These are phyloP conservation scores for Zosterops japonicus DNA, from an alignment of 2,113 vertebrate species.

Conservation along the genomic window DNA sequence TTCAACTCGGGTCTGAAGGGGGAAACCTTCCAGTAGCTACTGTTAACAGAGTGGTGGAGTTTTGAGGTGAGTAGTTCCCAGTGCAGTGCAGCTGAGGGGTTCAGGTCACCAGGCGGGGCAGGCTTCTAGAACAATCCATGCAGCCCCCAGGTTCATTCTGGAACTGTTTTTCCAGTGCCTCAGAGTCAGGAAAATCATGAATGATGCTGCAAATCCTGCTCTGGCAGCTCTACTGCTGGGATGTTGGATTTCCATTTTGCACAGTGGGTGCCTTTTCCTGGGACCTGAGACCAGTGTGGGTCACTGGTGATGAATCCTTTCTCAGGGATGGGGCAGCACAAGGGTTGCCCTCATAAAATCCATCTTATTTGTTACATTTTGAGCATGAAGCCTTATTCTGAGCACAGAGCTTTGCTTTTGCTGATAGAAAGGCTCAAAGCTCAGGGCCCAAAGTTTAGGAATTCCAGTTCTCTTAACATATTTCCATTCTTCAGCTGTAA, in stretches of 20 bases:
- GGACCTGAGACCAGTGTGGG: no score
- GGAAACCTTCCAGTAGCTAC: not conserved
- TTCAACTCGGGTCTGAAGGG: not conserved
- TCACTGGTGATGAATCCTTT: not conserved
- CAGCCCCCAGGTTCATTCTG: not conserved
- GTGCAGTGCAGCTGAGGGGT: not conserved
- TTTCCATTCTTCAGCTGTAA: not conserved
- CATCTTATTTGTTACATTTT: not conserved
- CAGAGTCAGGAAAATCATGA: not conserved
- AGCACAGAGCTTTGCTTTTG: not conserved
- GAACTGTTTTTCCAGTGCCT: not conserved
- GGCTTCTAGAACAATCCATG: not conserved
- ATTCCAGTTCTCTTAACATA: not conserved
- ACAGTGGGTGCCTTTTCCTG: not conserved
- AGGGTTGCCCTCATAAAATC: not conserved
- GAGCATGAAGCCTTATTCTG: not conserved
- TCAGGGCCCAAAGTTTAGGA: not conserved
- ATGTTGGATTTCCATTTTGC: not conserved
- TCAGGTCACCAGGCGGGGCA: not conserved
- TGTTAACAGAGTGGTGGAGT: not conserved
- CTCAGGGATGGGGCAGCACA: not conserved
- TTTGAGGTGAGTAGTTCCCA: not conserved
- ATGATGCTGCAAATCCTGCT: not conserved
- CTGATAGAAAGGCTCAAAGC: not conserved
- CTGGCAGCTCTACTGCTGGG: not conserved